phyloP scores from a whole-genome alignment of 2,888 invertebrate species.

The Trachelus iudaicus region DNA sequence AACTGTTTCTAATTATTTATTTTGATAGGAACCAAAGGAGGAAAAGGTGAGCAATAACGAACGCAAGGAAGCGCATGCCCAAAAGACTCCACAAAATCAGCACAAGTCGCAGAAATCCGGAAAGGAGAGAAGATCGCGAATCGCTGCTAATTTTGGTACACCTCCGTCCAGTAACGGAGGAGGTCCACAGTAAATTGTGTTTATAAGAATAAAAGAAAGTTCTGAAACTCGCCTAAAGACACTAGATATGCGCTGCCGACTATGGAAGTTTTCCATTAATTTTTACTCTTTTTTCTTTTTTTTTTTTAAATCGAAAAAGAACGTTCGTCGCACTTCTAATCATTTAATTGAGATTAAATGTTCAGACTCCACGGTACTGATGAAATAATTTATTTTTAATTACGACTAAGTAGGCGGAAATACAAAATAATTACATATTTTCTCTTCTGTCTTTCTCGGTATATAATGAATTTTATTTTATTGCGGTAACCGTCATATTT shows the following conservation, averaged over 20 bases:
- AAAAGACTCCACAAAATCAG: constrained; percentile 30
- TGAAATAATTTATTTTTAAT: neutral
- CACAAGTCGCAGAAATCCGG: constrained; percentile 43
- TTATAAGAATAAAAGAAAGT: neutral
- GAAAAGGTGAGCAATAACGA: constrained; percentile 8
- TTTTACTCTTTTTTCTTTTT: neutral
- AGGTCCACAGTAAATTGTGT: constrained; percentile 34
- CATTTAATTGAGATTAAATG: neutral
- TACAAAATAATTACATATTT: too few relatives aligned
- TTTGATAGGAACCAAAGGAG: constrained; percentile 20
- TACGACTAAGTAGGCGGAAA: neutral
- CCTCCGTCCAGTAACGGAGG: constrained; percentile 43
- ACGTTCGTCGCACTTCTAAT: neutral
- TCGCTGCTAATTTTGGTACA: constrained; percentile 61
- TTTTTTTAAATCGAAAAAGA: neutral
- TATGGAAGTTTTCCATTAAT: neutral
- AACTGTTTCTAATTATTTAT: neutral
- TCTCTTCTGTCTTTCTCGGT: neutral
- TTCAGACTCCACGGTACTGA: neutral
- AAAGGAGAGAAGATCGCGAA: constrained; percentile 56
- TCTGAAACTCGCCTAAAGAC: neutral
- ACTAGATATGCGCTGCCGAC: neutral
- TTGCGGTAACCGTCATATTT: neutral
- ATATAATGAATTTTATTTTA: neutral
- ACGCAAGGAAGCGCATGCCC: constrained; percentile 5